Conservation (phyloP, 2,888 invertebrate species). For the Hypolimnas misippus region DNA sequence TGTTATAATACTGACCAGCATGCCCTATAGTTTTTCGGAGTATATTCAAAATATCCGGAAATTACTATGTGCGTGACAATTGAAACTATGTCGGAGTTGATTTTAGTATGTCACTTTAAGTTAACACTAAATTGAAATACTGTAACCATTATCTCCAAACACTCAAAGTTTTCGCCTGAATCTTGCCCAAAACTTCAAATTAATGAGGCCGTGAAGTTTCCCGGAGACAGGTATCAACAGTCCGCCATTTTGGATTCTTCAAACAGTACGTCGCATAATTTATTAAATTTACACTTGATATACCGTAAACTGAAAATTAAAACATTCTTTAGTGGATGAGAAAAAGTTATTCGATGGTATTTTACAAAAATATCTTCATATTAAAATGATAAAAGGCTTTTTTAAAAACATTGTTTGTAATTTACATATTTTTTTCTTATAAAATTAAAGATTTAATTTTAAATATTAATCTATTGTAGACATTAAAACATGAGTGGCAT, state of each 20-base stretch:
- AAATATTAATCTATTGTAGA: too few relatives aligned
- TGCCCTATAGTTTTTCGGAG: too few relatives aligned
- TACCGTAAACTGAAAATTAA: background rate
- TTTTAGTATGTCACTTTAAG: background rate
- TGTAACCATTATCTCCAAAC: background rate
- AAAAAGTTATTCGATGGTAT: too few relatives aligned
- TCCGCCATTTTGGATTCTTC: constrained; percentile 17
- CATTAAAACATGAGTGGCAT: too few relatives aligned
- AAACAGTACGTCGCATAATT: constrained; percentile 9
- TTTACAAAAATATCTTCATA: too few relatives aligned
- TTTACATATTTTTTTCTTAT: too few relatives aligned
- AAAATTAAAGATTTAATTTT: too few relatives aligned
- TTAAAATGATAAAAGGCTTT: too few relatives aligned
- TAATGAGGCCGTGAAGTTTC: constrained; percentile 25
- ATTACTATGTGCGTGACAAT: background rate
- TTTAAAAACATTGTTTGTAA: too few relatives aligned
- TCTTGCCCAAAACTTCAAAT: constrained; percentile 23
- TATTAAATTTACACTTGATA: background rate
- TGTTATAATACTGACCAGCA: too few relatives aligned
- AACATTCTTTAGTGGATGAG: background rate
- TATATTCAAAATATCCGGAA: background rate
- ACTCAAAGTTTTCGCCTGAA: constrained; percentile 20
- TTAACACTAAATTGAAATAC: too few relatives aligned
- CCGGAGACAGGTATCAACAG: constrained; percentile 7
- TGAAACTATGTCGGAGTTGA: constrained; percentile 1